Conservation (phyloP, 2,888 invertebrate species). For the Thera obeliscata region DNA sequence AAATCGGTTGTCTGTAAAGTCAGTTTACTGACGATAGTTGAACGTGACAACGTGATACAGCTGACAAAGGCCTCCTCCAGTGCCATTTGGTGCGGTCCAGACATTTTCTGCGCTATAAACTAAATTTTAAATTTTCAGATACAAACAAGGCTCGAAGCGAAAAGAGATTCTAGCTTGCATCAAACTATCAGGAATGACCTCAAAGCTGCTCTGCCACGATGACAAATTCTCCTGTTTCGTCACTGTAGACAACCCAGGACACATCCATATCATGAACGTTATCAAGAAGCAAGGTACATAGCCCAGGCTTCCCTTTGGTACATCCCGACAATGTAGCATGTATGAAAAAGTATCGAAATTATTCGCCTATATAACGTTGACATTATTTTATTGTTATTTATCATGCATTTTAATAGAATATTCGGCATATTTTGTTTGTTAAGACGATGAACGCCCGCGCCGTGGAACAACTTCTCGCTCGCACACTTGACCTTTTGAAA, state of each 20-base stretch:
- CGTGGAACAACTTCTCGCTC: too few relatives aligned
- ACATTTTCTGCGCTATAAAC: too few relatives aligned
- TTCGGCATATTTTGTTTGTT: neutral
- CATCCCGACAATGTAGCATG: slow-evolving; percentile 2
- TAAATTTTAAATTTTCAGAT: slow-evolving; percentile 53
- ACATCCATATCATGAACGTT: slow-evolving; percentile 85
- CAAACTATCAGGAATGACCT: slow-evolving; percentile 75
- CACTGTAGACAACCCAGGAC: slow-evolving; percentile 85
- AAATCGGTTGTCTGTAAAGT: too few relatives aligned
- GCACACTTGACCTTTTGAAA: too few relatives aligned
- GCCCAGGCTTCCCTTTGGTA: slow-evolving; percentile 38
- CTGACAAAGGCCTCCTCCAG: too few relatives aligned
- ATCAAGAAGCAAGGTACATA: slow-evolving; percentile 58
- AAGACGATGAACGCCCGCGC: too few relatives aligned
- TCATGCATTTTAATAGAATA: slow-evolving; percentile 16
- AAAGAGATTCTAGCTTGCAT: slow-evolving; percentile 78
- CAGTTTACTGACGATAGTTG: too few relatives aligned
- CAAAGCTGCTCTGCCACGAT: slow-evolving; percentile 70
- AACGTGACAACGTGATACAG: too few relatives aligned
- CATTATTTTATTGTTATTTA: slow-evolving; percentile 21
- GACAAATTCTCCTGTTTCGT: slow-evolving; percentile 84
- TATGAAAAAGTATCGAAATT: slow-evolving; percentile 14
- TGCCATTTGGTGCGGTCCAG: too few relatives aligned
- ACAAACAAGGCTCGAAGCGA: slow-evolving; percentile 70
- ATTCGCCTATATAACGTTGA: slow-evolving; percentile 21